phyloP scores from a whole-genome alignment of 2,113 vertebrate species.

The Lasiurus cinereus region DNA sequence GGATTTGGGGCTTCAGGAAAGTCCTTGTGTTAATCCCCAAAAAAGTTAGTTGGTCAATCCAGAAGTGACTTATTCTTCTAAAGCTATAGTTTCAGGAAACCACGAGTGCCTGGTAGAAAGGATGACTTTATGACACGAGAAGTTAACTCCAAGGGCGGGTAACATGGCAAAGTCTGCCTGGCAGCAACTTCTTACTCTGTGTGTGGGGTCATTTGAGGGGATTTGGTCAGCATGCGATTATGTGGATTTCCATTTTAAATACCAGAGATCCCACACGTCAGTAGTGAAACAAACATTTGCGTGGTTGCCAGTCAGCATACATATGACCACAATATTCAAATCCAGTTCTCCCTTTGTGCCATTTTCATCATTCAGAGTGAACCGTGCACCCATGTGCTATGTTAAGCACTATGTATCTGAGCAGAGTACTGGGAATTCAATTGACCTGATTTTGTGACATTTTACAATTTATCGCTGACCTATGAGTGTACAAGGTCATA shows the following conservation, averaged over 20 bases:
- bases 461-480: constrained; percentile 50
- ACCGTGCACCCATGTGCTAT: background rate
- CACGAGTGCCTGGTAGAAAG: background rate
- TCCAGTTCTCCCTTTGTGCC: background rate
- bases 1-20: background rate
- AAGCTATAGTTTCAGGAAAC: background rate
- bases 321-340: background rate
- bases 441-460: constrained; percentile 20
- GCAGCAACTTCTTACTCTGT: background rate
- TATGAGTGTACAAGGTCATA: constrained; percentile 5
- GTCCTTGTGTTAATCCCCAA: background rate
- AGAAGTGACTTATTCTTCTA: background rate
- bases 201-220: background rate
- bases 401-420: background rate
- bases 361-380: constrained; percentile 49
- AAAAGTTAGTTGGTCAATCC: background rate
- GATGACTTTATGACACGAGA: background rate
- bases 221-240: background rate
- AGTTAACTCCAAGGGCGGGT: background rate
- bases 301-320: background rate
- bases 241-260: background rate
- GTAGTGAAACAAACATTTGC: background rate
- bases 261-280: background rate
- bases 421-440: constrained; percentile 28
- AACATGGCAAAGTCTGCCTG: background rate